Evolutionary conservation across 2,797 vertebrate species (phyloP).

Genomic region (Distichodus sexfasciatus): DNA sequence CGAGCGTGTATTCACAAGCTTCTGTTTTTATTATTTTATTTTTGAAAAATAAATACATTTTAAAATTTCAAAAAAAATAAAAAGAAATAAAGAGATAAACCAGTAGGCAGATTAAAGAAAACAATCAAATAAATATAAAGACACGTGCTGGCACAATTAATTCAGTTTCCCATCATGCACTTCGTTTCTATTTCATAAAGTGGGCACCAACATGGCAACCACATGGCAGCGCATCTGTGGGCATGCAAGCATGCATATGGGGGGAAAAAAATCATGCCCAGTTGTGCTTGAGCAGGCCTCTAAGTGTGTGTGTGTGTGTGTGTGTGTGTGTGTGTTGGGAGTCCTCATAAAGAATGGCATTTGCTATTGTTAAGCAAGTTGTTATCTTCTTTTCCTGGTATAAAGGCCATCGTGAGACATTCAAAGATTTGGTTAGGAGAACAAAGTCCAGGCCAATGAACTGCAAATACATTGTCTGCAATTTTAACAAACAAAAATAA

Average conservation of each 20-base stretch:
- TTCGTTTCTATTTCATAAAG: slow-evolving; percentile 71
- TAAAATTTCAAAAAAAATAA: slow-evolving; percentile 34
- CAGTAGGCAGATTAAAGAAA: slow-evolving; percentile 58
- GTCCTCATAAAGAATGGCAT: neutral
- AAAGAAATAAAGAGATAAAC: slow-evolving; percentile 23
- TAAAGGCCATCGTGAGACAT: slow-evolving; percentile 10
- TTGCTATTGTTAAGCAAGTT: neutral
- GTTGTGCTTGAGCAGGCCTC: slow-evolving; percentile 72
- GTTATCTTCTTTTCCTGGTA: neutral
- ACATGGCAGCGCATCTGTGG: slow-evolving; percentile 60
- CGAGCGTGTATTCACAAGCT: slow-evolving; percentile 69
- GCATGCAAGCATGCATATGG: slow-evolving; percentile 73
- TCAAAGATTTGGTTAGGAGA: slow-evolving; percentile 8
- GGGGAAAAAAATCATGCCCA: slow-evolving; percentile 61
- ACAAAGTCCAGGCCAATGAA: neutral
- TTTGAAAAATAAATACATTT: slow-evolving; percentile 62
- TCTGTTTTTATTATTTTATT: slow-evolving; percentile 12
- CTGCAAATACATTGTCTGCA: no score
- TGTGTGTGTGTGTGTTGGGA: slow-evolving; percentile 25
- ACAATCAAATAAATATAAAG: slow-evolving; percentile 56
- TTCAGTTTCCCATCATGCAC: slow-evolving; percentile 72
- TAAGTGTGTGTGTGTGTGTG: slow-evolving; percentile 42
- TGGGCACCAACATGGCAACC: slow-evolving; percentile 64
- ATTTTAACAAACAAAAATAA: no score
- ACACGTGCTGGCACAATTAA: slow-evolving; percentile 73